These are phyloP conservation scores for Callorhinus ursinus DNA, from an alignment of 2,113 vertebrate genomes.

Conservation along the genomic window DNA sequence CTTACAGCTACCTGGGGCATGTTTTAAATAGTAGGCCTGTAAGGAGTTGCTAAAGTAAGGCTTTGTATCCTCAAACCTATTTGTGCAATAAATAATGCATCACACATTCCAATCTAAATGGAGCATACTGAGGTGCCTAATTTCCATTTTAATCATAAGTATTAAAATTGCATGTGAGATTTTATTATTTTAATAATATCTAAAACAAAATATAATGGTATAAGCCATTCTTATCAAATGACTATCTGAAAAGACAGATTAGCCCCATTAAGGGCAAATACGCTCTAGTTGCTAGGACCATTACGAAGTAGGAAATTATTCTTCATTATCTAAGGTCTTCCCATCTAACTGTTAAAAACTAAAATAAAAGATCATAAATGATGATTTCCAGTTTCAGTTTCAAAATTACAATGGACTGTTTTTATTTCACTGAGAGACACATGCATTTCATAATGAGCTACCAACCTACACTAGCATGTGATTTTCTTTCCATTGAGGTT, in stretches of 20 bases:
- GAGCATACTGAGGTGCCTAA: background rate
- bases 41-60: constrained; percentile 49
- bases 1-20: background rate
- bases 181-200: constrained; percentile 49
- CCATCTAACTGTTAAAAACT: constrained; percentile 17
- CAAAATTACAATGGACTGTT: constrained; percentile 7
- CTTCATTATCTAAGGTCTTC: background rate
- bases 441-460: background rate
- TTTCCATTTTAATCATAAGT: constrained; percentile 58
- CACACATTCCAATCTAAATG: constrained; percentile 25
- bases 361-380: background rate
- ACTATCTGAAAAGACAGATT: constrained; percentile 26
- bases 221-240: constrained; percentile 46
- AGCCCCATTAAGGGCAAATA: constrained; percentile 15
- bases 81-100: constrained; percentile 50
- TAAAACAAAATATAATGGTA: constrained; percentile 31
- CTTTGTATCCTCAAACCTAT: constrained; percentile 48
- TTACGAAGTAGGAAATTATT: constrained; percentile 35
- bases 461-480: background rate
- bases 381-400: background rate
- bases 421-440: constrained; percentile 34
- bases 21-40: constrained; percentile 43
- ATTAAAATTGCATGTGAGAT: constrained; percentile 40
- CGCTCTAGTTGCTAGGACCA: background rate
- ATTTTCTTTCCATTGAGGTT: background rate